Evolutionary conservation across 2,888 invertebrate genomes (phyloP), one percentile per base, ranked within the genome.

Genomic region (Chalcosyrphus nemorum): DNA sequence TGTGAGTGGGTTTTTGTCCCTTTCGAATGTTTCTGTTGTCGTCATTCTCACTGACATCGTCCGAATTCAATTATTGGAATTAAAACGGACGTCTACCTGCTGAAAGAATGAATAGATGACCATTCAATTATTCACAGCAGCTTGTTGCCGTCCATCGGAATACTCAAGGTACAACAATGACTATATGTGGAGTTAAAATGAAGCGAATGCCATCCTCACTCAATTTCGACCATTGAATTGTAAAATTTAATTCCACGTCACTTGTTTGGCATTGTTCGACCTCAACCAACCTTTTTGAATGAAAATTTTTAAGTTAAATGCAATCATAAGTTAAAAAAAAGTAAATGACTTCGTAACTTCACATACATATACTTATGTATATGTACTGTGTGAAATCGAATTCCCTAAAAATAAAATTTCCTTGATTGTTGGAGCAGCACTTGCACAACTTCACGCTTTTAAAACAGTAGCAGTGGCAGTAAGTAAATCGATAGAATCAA

Each of bases 21-120:
- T 47, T 57, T 75, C 19, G 24, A 21, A 47, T 17, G 13, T 32
- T 32, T 32, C 11, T n/a, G 29, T 11, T 29, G 65, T 56, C 65
- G 66, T 57, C 56, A 29, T 38, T 75, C 57, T 29, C 21, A 66
- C 38, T 57, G 38, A 65, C 27, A 41, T 66, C 21, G 19, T 27
- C 29, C 27, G 27, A 75, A 57, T 75, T 75, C 68, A 66, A 76
- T 76, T 76, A 47, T 59, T 27, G 75, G 13, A 57, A 50, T 66
- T 50, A 24, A 74, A 75, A 75, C 57, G 47, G 13, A 57, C 35
- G 17, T 75, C 56, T 57, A 66, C 65, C 65, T 56, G 45, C 13
- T 45, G 24, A 56, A 65, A 56, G 75, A 66, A 29, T 47, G 38
- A 38, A n/a, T 38, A 6, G 9, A 57, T 15, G 41, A 6, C 7